Conservation (phyloP, 1,140 invertebrate species). For the Theocolax elegans region DNA sequence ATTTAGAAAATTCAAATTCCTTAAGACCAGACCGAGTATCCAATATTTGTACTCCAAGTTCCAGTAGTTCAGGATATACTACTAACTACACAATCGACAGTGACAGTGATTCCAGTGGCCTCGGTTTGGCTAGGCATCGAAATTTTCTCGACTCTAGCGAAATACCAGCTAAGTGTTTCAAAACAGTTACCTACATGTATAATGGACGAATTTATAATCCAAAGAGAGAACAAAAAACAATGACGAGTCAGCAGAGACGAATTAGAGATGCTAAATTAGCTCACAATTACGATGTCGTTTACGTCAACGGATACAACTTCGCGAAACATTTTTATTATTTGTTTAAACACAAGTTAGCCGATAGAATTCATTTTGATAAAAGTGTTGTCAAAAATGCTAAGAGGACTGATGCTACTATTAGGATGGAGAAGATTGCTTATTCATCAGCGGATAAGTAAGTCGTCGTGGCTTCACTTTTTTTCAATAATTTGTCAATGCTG, state of each 20-base stretch:
- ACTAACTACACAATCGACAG: conserved; percentile 71
- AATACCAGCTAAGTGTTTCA: conserved; percentile 53
- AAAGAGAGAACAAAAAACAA: conserved; percentile 38
- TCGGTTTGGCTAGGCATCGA: no score
- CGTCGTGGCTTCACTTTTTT: no score
- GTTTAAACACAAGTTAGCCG: conserved; percentile 69
- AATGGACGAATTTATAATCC: conserved; percentile 55
- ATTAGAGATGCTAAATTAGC: conserved; percentile 61
- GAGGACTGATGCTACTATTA: conserved; percentile 71
- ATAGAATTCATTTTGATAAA: conserved; percentile 66
- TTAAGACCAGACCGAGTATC: no score
- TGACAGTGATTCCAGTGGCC: conserved; percentile 69
- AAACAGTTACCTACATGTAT: conserved; percentile 49
- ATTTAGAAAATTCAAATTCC: not conserved
- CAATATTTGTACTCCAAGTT: conserved; percentile 62
- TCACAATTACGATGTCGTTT: conserved; percentile 67
- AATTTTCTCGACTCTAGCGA: no score
- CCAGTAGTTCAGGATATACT: conserved; percentile 71
- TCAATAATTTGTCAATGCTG: no score
- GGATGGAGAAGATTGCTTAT: conserved; percentile 64
- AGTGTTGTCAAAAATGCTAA: conserved; percentile 65
- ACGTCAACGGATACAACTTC: conserved; percentile 72
- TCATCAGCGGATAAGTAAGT: not conserved
- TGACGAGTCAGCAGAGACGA: conserved; percentile 62
- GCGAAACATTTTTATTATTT: conserved; percentile 73